These are phyloP conservation scores for Muscicapa adusta DNA, from an alignment of 2,113 vertebrate species.

Conservation along the genomic window DNA sequence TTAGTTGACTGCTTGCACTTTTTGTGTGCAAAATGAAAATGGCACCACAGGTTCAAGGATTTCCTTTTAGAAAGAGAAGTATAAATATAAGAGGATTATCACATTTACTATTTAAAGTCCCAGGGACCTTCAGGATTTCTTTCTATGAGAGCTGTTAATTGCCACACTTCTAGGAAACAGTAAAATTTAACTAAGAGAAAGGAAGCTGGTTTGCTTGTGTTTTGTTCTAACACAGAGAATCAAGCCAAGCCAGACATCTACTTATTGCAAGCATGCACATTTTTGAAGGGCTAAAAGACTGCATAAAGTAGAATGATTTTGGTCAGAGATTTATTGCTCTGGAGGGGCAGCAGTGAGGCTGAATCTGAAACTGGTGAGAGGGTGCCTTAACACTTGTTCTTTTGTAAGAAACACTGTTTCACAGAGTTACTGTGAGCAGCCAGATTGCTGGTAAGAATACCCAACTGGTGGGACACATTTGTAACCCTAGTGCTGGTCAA, in stretches of 20 bases:
- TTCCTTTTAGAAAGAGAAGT: constrained; percentile 11
- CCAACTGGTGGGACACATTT: background rate
- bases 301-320: background rate
- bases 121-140: background rate
- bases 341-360: background rate
- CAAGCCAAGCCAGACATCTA: background rate
- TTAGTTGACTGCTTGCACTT: background rate
- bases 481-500: background rate
- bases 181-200: background rate
- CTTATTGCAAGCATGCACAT: background rate
- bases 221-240: background rate
- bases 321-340: background rate
- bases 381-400: background rate
- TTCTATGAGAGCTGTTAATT: background rate
- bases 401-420: background rate
- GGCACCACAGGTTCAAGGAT: background rate
- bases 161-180: background rate
- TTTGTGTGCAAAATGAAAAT: constrained; percentile 6
- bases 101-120: background rate
- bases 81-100: constrained; percentile 28
- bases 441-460: background rate
- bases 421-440: fast-evolving
- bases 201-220: background rate
- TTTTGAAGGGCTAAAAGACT: background rate
- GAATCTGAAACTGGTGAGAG: background rate